These are phyloP conservation scores for Galleria mellonella DNA, from an alignment of 1,140 invertebrate species.

Conservation along the genomic window DNA sequence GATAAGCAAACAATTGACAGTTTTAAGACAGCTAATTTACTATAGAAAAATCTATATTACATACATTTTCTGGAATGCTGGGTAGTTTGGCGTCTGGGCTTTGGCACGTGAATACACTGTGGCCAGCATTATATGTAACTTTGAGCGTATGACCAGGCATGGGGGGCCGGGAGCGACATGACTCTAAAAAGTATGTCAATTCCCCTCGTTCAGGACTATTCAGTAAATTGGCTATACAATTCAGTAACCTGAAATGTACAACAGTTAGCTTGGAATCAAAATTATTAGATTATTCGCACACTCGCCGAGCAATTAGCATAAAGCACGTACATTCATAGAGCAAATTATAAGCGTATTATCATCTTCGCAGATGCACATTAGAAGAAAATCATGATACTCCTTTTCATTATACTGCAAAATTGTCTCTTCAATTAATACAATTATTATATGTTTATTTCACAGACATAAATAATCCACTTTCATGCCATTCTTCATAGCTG, in stretches of 20 bases:
- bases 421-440: too few relatives aligned
- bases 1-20: background rate
- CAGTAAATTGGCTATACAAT: conserved; percentile 50
- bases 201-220: conserved; percentile 44
- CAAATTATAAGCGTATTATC: too few relatives aligned
- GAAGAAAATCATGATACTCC: too few relatives aligned
- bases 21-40: too few relatives aligned
- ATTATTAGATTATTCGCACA: too few relatives aligned
- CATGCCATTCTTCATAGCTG: too few relatives aligned
- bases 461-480: too few relatives aligned
- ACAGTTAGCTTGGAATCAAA: conserved; percentile 3
- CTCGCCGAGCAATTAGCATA: too few relatives aligned
- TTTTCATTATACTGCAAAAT: too few relatives aligned
- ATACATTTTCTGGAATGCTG: conserved; percentile 96
- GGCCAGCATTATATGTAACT: conserved; percentile 75
- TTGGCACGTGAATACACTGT: conserved; percentile 68
- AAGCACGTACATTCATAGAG: too few relatives aligned
- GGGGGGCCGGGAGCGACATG: conserved; percentile 46
- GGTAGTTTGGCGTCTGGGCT: conserved; percentile 79
- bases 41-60: conserved; percentile 41
- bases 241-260: conserved; percentile 51
- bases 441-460: too few relatives aligned
- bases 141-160: conserved; percentile 72
- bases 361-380: too few relatives aligned
- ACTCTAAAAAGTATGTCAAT: conserved; percentile 48